Percentiles rank a stretch among this genome's conserved stretches.
Conservation (phyloP, 2,797 vertebrate species). For the Heterohyrax brucei region DNA sequence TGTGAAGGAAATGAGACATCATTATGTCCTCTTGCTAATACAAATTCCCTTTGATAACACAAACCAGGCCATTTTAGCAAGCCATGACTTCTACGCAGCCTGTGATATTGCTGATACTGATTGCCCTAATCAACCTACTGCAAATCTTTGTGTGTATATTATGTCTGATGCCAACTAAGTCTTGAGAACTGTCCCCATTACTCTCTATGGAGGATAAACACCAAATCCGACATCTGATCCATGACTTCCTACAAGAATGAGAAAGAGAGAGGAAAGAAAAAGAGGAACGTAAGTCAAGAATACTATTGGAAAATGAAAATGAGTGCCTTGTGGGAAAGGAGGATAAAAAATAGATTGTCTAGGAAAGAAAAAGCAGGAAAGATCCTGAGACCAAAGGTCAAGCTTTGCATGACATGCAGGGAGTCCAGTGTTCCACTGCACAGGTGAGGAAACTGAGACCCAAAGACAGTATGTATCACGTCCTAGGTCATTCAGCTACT, state of each 20-base stretch:
- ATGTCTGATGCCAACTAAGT: background rate
- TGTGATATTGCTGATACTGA: background rate
- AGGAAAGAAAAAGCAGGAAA: background rate
- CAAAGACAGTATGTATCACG: background rate
- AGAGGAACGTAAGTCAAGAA: background rate
- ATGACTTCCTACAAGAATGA: background rate
- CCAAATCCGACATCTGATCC: background rate
- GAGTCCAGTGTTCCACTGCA: background rate
- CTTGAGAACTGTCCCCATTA: slow-evolving; percentile 79
- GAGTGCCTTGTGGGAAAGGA: background rate
- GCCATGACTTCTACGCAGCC: background rate
- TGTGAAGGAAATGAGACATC: background rate
- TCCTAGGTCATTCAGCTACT: background rate
- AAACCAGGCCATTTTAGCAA: background rate
- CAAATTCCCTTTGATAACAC: background rate
- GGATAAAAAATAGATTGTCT: background rate
- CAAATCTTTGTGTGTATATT: slow-evolving; percentile 76
- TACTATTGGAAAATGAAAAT: background rate
- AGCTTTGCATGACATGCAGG: background rate
- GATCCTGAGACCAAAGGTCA: background rate
- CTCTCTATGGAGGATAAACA: slow-evolving; percentile 38
- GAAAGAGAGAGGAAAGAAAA: background rate
- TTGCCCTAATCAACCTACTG: slow-evolving; percentile 68
- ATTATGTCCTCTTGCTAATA: background rate
- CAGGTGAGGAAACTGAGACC: background rate